Base-by-base conservation (phyloP, 2,888 invertebrate species). In the Conomelus anceps region DNA sequence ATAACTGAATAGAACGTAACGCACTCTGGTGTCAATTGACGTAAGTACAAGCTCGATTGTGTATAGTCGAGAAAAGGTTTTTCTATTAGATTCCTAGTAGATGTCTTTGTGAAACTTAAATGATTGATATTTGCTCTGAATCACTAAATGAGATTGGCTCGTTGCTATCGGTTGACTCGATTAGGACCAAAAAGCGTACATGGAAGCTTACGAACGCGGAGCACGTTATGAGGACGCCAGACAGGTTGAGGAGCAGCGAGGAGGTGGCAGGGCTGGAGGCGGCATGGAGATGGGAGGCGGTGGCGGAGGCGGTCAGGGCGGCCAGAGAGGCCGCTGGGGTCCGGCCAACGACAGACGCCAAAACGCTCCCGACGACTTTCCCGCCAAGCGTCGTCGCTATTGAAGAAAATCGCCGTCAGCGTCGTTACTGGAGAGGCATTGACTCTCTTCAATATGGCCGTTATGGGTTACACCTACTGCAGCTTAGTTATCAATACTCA, bases 331-430 rank as follows among this genome's bases (percentile, higher is more conserved):
- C 63, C 91, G 90, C 23, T 90, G 91, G 91, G 91, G 91, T 89
- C 87, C 92, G 90, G 90, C 91, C 90, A 91, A 92, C 89, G 89
- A 91, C 86, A 91, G 91, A 88, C 91, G 92, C 88, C 91, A 90
- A 29, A 89, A 89, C 87, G 89, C 90, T 1, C 26, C 86, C 22
- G 95, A 95, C 91, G 95, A 95, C 94, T 95, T 94, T 93, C 95
- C 95, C 92, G 95, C 94, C 94, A 95, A 95, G 94, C 94, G 95
- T 92, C 95, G 95, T 92, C 95, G 95, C 91, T 95, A 94, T 93
- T 95, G 94, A 94, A 89, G 85, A n/a, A 29, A n/a, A n/a, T n/a
- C 22, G 17, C 84, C 23, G 9, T 7, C 63, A 1, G 24, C 17
- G 22, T n/a, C n/a, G n/a, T n/a, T n/a, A n/a, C n/a, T n/a, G n/a